Conservation (phyloP, 2,888 invertebrate species). For the Noctua janthina region DNA sequence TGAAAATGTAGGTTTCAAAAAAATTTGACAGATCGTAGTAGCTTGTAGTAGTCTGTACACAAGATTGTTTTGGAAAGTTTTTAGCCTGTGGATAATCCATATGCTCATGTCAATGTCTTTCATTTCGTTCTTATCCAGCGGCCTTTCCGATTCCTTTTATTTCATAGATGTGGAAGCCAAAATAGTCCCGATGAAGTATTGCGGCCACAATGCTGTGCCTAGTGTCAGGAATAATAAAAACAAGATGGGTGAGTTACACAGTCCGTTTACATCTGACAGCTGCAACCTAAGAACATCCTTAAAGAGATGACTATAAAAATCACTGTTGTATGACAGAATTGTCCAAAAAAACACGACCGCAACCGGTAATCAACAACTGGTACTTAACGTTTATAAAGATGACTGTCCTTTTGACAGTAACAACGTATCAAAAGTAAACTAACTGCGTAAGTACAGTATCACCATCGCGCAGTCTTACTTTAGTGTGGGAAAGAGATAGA, state of each 20-base stretch:
- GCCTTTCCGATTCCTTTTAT: background rate
- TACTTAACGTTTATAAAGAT: too few species aligned
- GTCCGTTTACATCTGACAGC: background rate
- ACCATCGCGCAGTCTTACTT: too few species aligned
- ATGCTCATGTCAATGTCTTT: background rate
- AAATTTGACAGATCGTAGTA: too few species aligned
- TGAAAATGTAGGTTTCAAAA: too few species aligned
- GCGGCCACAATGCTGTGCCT: background rate
- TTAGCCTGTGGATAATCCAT: background rate
- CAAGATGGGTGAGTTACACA: slow-evolving; percentile 28
- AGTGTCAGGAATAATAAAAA: background rate
- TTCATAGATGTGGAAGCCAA: slow-evolving; percentile 45
- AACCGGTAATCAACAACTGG: too few species aligned
- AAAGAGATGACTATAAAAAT: background rate
- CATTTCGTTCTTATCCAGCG: background rate
- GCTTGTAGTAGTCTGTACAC: too few species aligned
- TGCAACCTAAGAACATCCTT: background rate
- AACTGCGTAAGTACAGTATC: too few species aligned
- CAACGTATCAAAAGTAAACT: too few species aligned
- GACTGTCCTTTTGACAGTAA: too few species aligned
- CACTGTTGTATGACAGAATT: background rate
- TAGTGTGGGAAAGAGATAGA: too few species aligned
- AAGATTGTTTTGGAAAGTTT: background rate
- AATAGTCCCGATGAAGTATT: slow-evolving; percentile 47
- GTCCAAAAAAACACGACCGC: too few species aligned